phyloP scores from a whole-genome alignment of 2,797 vertebrate genomes.

The Poecilia picta region DNA sequence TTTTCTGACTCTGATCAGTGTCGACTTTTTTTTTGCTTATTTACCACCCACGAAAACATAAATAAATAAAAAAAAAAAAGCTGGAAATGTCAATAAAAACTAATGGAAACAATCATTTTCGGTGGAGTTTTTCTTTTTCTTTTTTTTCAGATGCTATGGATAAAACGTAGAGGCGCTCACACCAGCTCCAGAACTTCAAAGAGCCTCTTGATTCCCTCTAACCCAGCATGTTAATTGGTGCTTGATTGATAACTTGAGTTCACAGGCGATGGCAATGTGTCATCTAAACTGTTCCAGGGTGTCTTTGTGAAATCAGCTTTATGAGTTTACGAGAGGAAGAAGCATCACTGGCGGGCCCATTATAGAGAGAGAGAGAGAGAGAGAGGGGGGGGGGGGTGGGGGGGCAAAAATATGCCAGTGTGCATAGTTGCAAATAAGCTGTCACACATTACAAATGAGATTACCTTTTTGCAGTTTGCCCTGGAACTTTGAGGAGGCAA shows the following conservation, averaged over 20 bases:
- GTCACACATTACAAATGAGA: slow-evolving; percentile 88
- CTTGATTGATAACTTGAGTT: slow-evolving; percentile 82
- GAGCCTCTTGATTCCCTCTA: slow-evolving; percentile 66
- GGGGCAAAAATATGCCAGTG: slow-evolving; percentile 71
- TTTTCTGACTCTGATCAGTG: background rate
- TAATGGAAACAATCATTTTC: slow-evolving; percentile 33
- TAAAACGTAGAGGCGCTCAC: slow-evolving; percentile 59
- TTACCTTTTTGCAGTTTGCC: slow-evolving; percentile 82
- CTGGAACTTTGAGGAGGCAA: slow-evolving; percentile 76
- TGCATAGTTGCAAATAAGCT: slow-evolving; percentile 83
- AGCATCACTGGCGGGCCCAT: slow-evolving; percentile 78
- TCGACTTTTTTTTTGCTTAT: background rate
- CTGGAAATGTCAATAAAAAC: slow-evolving; percentile 23
- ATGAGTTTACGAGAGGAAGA: slow-evolving; percentile 71
- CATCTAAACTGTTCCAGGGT: slow-evolving; percentile 80
- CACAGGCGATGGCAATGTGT: slow-evolving; percentile 77
- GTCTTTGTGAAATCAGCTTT: slow-evolving; percentile 81
- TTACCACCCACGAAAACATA: background rate
- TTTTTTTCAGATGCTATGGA: slow-evolving; percentile 40
- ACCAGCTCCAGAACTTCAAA: slow-evolving; percentile 70
- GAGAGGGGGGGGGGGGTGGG: too few species aligned
- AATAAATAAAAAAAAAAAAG: background rate
- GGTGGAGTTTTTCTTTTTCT: slow-evolving; percentile 26
- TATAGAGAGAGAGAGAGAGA: slow-evolving; percentile 18
- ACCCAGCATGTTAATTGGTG: slow-evolving; percentile 78